Conservation (phyloP, 2,888 invertebrate species). For the Stegophylla sp. region DNA sequence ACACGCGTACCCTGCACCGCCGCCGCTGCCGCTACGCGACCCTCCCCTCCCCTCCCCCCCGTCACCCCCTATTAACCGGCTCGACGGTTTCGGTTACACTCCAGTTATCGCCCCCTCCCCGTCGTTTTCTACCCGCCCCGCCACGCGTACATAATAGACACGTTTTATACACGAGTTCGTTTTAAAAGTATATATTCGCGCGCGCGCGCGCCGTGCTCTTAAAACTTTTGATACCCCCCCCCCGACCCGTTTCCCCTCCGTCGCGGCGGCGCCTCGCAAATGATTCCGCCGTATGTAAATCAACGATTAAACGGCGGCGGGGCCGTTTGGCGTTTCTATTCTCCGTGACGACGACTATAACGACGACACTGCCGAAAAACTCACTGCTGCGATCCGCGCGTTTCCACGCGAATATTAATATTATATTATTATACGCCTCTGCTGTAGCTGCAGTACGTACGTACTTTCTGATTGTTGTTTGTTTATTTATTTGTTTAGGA, state of each 20-base stretch:
- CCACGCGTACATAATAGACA: not conserved
- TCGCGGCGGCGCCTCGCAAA: not conserved
- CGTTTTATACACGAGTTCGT: not conserved
- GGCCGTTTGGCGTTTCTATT: conserved; percentile 18
- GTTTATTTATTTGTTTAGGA: too few species aligned
- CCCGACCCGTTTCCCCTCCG: not conserved
- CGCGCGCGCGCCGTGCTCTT: conserved; percentile 32
- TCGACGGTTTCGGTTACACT: conserved; percentile 58
- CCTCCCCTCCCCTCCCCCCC: not conserved
- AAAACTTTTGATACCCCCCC: conserved; percentile 39
- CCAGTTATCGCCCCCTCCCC: conserved; percentile 38
- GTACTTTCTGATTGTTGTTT: too few species aligned
- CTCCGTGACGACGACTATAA: not conserved
- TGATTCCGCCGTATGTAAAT: conserved; percentile 42
- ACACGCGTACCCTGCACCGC: not conserved
- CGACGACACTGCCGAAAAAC: not conserved
- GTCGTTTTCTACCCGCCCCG: too few species aligned
- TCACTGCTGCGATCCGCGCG: not conserved
- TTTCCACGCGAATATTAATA: not conserved
- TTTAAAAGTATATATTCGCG: conserved; percentile 50
- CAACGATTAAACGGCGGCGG: conserved; percentile 19
- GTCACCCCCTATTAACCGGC: conserved; percentile 44
- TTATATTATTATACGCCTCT: too few species aligned
- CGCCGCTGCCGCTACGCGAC: too few species aligned
- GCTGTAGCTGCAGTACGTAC: too few species aligned